Base-by-base conservation (phyloP, 2,113 vertebrate genomes). In the Hyaena hyaena region DNA sequence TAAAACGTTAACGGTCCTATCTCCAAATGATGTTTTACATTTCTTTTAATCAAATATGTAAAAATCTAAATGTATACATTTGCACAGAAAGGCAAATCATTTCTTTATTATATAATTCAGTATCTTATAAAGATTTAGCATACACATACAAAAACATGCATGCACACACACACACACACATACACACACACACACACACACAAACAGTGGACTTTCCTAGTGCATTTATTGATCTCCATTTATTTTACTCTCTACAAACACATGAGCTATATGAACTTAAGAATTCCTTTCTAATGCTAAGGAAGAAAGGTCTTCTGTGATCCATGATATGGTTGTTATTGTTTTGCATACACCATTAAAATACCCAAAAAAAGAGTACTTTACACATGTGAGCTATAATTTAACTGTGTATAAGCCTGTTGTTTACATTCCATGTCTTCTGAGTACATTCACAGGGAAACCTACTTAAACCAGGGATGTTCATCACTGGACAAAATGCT, bases 51-150 rank as follows among this genome's bases (percentile, higher is more conserved):
- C 12, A 76, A 97, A 92, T 43, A 82, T 69, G 8, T 86, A 12
- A 77, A 95, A 85, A 96, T 93, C 4, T 95, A 86, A 97, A 92
- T 73, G 4, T 8, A 81, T 33, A 79, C 5, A 3, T 28, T 93
- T 73, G 8, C 11, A 63, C 9, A 88, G 14, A 19, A 7, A 66
- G 43, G 6, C 9, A 95, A 85, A 15, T 43, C 21, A 43, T 74
- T 55, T 17, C 3, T 93, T 96, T 90, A 61, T 73, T 35, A 48
- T 39, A 17, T 68, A 85, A 71, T 82, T 63, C 16, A 82, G 0
- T 55, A 79, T 50, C 77, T 92, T 88, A 73, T 68, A 77, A 96
- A 89, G 21, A 81, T 61, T 50, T 48, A 73, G 5, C 23, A 80
- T 26, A 55, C 17, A 84, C 23, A 48, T 43, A 80, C 61, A 66